phyloP scores from a whole-genome alignment of 2,888 invertebrate species.

The Apotomis betuletana region DNA sequence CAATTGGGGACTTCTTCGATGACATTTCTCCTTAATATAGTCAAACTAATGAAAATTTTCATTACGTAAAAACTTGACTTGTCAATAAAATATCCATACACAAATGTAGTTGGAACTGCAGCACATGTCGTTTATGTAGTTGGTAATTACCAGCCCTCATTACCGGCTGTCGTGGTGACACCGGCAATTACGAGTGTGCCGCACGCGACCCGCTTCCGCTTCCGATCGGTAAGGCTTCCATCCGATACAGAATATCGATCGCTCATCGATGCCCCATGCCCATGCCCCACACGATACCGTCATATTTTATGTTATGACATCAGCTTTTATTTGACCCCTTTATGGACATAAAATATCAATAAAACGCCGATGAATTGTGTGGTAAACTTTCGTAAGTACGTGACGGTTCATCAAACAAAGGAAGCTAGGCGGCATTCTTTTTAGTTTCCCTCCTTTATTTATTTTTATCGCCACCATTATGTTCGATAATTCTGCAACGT shows the following conservation, averaged over 20 bases:
- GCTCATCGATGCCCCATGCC: constrained; percentile 40
- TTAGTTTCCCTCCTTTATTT: not conserved
- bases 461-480: not conserved
- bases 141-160: constrained; percentile 51
- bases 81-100: constrained; percentile 11
- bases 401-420: constrained; percentile 17
- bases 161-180: constrained; percentile 62
- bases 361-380: constrained; percentile 11
- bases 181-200: constrained; percentile 64
- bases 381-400: not conserved
- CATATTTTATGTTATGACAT: constrained; percentile 10
- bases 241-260: constrained; percentile 43
- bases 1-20: not conserved
- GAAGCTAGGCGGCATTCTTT: not conserved
- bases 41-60: not conserved
- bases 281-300: constrained; percentile 6
- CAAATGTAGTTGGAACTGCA: constrained; percentile 55
- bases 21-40: not conserved
- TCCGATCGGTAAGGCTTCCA: constrained; percentile 72
- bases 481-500: no score
- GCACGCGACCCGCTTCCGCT: constrained; percentile 78
- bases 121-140: constrained; percentile 59
- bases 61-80: not conserved
- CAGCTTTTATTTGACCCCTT: constrained; percentile 15
- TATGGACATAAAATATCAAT: constrained; percentile 20